Evolutionary conservation across 2,888 invertebrate genomes (phyloP), one percentile per base, ranked within the genome.

Genomic region (Halocaridina rubra): DNA sequence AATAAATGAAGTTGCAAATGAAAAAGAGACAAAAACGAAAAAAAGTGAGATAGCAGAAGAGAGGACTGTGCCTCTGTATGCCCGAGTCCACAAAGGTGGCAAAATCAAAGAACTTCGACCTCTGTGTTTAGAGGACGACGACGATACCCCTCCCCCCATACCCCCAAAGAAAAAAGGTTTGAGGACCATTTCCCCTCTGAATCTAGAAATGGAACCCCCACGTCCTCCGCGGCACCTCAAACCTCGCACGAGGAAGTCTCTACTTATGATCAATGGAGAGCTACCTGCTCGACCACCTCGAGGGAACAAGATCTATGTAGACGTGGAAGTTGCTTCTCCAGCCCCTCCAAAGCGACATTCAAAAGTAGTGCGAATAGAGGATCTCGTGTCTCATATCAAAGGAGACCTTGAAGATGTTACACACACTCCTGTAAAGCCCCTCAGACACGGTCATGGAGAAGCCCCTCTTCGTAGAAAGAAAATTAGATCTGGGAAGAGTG

Each of bases 101-200:
- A 80, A 78, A 16, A 76, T 46, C n/a, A 74, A 79, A 30, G 84
- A 84, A 46, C 74, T 84, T n/a, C 77, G 82, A 7, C 72, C 82
- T 1, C 57, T 78, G 29, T 19, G 24, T 3, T 5, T 64, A 8
- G 32, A 24, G 5, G 78, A 82, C 32, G 77, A 82, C 3, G 77
- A 77, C n/a, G 82, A 82, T 10, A 24, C 39, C 5, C 87, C 87
- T 3, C 87, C 87, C 4, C 82, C 82, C 7, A 85, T 87, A 64
- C 87, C 87, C 2, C 87, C 87, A 4, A 87, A 87, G 72, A 87
- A 87, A 74, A 82, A 80, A 57, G 85, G 84, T 2, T 13, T 84
- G 5, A 61, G 80, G 19, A 79, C 84, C 27, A 84, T 84, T 39
- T 75, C 84, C 22, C 84, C 84, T 0, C 72, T 72, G 61, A 46